Conservation (phyloP, 2,113 vertebrate genomes). For the Notarius quadriscutis region DNA sequence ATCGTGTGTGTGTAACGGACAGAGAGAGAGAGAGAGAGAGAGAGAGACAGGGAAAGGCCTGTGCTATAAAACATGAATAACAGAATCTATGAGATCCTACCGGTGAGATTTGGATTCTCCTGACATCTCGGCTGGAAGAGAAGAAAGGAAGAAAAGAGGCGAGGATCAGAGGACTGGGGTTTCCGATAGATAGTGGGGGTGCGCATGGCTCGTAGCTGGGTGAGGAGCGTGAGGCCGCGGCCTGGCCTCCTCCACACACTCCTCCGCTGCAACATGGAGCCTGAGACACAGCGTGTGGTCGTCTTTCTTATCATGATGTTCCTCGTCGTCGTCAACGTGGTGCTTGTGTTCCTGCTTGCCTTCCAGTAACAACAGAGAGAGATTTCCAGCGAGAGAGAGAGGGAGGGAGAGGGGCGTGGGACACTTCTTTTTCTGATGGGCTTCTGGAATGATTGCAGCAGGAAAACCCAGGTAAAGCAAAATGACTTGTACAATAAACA, state of each 20-base stretch:
- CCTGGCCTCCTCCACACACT: slow-evolving; percentile 79
- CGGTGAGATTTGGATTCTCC: slow-evolving; percentile 27
- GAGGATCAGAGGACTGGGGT: background rate
- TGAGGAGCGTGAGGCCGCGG: slow-evolving; percentile 67
- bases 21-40: slow-evolving; percentile 1
- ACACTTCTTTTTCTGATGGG: slow-evolving; percentile 24
- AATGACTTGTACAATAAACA: too few species aligned
- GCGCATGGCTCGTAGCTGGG: slow-evolving; percentile 72
- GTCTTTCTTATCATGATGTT: slow-evolving; percentile 94
- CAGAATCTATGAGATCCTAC: background rate
- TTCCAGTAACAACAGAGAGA: slow-evolving; percentile 79
- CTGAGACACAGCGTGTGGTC: slow-evolving; percentile 90
- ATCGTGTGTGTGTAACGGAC: slow-evolving; percentile 7
- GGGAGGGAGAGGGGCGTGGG: background rate
- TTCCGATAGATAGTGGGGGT: slow-evolving; percentile 34
- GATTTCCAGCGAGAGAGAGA: background rate
- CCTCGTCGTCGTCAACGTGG: slow-evolving; percentile 94
- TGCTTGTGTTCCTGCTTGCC: slow-evolving; percentile 94
- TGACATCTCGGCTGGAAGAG: slow-evolving; percentile 39
- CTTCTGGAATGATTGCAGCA: background rate
- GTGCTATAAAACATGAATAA: slow-evolving; percentile 30
- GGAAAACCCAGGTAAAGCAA: slow-evolving; percentile 7
- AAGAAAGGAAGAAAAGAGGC: background rate
- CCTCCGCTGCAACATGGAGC: slow-evolving; percentile 93
- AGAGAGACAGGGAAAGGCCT: background rate